A percentile compares a stretch with the other conserved stretches of the same genome.
Evolutionary conservation across 2,888 invertebrate species (phyloP).

Genomic region (Chrysina gloriosa): DNA sequence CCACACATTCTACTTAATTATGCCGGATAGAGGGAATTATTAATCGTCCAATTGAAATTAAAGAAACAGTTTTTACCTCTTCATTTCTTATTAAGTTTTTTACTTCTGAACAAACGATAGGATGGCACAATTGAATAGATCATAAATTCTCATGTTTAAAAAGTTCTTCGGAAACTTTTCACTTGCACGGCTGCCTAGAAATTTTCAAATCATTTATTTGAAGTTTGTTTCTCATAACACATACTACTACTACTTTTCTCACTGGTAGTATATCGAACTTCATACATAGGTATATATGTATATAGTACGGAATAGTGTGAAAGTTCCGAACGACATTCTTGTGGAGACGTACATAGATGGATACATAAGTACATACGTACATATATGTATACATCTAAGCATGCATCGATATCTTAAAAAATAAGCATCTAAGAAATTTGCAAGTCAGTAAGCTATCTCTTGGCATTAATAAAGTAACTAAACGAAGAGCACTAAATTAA

Average conservation of each 20-base stretch:
- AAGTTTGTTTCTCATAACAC: conserved; percentile 27
- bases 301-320: too few species aligned
- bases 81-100: neutral
- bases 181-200: conserved; percentile 11
- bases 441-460: neutral
- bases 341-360: too few species aligned
- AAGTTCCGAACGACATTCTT: too few species aligned
- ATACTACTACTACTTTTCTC: too few species aligned
- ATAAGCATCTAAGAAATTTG: neutral
- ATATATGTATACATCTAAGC: too few species aligned
- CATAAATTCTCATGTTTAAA: conserved; percentile 31
- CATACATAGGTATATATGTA: too few species aligned
- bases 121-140: conserved; percentile 15
- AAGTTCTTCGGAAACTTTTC: conserved; percentile 4
- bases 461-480: conserved; percentile 15
- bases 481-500: neutral
- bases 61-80: neutral
- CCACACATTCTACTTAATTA: neutral
- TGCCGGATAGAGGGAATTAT: neutral
- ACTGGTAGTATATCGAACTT: too few species aligned
- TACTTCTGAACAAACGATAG: neutral
- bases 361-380: too few species aligned
- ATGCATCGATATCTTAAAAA: too few species aligned
- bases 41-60: neutral
- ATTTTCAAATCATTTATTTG: conserved; percentile 35